phyloP scores from a whole-genome alignment of 2,888 invertebrate species.

The Dasypogon diadema region DNA sequence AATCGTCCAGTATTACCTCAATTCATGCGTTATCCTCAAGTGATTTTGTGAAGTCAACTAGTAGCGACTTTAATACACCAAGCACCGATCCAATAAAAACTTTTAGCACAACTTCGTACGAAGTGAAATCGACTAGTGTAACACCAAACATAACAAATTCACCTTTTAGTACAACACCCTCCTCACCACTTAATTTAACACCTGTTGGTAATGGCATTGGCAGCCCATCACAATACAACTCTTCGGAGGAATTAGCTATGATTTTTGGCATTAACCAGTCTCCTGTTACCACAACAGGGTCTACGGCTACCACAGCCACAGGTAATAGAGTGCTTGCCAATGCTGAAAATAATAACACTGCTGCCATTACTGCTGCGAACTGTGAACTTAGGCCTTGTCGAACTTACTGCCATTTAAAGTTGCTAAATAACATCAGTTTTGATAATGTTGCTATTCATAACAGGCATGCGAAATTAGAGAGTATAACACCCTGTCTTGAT shows the following conservation, averaged over 20 bases:
- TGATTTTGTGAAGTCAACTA: conserved; percentile 68
- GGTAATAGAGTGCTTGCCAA: conserved; percentile 58
- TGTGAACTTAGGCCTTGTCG: conserved; percentile 50
- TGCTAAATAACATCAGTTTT: conserved; percentile 5
- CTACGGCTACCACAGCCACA: conserved; percentile 58
- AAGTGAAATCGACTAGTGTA: conserved; percentile 64
- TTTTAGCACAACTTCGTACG: conserved; percentile 68
- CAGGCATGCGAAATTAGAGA: conserved; percentile 26
- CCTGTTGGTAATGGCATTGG: conserved; percentile 59
- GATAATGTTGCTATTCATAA: conserved; percentile 33
- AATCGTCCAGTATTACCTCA: conserved; percentile 68
- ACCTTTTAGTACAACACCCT: conserved; percentile 59
- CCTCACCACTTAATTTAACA: conserved; percentile 64
- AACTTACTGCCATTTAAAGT: conserved; percentile 38
- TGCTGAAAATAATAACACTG: conserved; percentile 54
- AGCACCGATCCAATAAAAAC: conserved; percentile 68
- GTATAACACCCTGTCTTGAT: conserved; percentile 32
- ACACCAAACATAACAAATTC: conserved; percentile 63
- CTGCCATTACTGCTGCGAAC: conserved; percentile 57
- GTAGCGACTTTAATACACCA: conserved; percentile 64
- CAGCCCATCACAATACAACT: conserved; percentile 72
- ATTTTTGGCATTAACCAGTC: conserved; percentile 71
- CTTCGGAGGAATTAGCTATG: conserved; percentile 75
- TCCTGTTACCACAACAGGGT: conserved; percentile 57
- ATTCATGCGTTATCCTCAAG: conserved; percentile 68